phyloP scores from a whole-genome alignment of 2,888 invertebrate species.

The Operophtera brumata region DNA sequence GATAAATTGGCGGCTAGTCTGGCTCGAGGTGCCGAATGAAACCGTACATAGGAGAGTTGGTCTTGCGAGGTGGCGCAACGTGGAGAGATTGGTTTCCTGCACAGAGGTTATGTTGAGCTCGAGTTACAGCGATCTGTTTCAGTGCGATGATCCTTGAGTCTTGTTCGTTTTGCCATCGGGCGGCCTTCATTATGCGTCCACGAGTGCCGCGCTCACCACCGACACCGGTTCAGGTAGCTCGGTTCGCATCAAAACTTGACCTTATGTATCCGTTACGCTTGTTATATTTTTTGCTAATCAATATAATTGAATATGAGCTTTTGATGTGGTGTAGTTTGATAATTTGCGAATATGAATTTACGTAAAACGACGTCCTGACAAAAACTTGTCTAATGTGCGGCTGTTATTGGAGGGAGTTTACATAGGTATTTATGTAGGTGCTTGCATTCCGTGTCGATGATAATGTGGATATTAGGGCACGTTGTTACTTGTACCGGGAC shows the following conservation, averaged over 20 bases:
- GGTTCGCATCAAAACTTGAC: constrained; percentile 69
- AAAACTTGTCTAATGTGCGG: constrained; percentile 59
- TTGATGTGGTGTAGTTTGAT: constrained; percentile 74
- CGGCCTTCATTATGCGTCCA: constrained; percentile 75
- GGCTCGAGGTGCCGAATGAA: constrained; percentile 65
- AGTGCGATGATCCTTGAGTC: constrained; percentile 73
- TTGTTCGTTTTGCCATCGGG: constrained; percentile 69
- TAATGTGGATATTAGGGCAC: constrained; percentile 59
- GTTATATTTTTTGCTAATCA: constrained; percentile 69
- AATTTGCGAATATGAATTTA: constrained; percentile 67
- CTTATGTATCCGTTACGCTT: constrained; percentile 76
- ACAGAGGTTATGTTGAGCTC: constrained; percentile 48
- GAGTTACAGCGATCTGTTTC: constrained; percentile 59
- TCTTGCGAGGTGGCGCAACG: constrained; percentile 10
- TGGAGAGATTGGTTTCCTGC: constrained; percentile 14
- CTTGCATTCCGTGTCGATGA: constrained; percentile 47
- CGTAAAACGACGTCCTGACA: constrained; percentile 52
- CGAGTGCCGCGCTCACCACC: constrained; percentile 56
- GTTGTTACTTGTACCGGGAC: constrained; percentile 50
- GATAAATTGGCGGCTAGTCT: constrained; percentile 69
- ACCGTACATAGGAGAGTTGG: constrained; percentile 17
- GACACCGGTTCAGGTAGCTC: constrained; percentile 75
- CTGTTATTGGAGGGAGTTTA: constrained; percentile 41
- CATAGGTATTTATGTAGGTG: constrained; percentile 33
- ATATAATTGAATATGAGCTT: constrained; percentile 66